Conservation (phyloP, 2,113 vertebrate genomes). For the Sylvietta virens region DNA sequence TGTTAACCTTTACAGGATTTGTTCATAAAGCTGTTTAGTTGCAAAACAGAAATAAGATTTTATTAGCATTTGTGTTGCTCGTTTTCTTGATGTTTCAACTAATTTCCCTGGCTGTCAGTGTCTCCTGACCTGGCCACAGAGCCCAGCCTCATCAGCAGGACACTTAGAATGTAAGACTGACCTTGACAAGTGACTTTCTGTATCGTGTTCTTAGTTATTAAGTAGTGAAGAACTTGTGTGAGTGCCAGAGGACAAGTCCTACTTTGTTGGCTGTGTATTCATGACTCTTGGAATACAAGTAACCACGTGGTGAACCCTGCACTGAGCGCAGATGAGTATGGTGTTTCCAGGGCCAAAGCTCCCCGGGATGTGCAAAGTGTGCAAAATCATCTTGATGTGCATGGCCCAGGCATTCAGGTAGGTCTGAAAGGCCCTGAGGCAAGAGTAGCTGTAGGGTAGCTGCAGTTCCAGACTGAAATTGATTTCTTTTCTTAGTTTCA, state of each 20-base stretch:
- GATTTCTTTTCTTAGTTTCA: neutral
- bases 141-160: neutral
- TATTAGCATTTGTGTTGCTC: neutral
- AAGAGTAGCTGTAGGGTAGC: neutral
- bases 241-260: neutral
- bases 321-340: neutral
- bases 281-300: neutral
- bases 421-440: neutral
- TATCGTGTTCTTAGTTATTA: neutral
- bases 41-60: neutral
- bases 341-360: neutral
- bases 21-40: neutral
- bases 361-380: neutral
- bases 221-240: neutral
- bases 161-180: neutral
- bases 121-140: neutral
- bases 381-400: neutral
- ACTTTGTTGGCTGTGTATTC: fast-evolving
- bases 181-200: neutral
- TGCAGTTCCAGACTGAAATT: neutral
- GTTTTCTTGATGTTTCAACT: neutral
- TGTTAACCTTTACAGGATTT: neutral
- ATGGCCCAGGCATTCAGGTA: neutral
- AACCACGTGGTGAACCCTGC: neutral
- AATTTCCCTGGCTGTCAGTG: neutral